Base-by-base conservation (phyloP, 1,140 invertebrate genomes). In the Dreissena polymorpha region DNA sequence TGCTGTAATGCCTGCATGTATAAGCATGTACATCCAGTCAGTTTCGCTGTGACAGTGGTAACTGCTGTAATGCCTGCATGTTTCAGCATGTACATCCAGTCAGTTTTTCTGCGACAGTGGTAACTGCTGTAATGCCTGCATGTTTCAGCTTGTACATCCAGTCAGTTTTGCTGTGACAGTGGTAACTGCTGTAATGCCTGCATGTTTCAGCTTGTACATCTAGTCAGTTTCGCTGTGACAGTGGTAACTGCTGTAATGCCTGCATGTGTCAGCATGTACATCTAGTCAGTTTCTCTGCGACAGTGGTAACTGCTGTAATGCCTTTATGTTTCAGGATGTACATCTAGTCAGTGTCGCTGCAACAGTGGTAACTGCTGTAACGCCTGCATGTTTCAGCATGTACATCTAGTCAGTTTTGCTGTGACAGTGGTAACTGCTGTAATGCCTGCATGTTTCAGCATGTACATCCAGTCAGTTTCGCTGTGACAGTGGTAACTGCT, bases 401-500 rank as follows among this genome's bases (percentile, higher is more conserved):
- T 72, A 39, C 50, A 8, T 25, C 14, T 12, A 49, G 29, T 14
- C 21, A 76, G 65, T 82, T 83, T 75, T 5, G 29, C 21, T 86
- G 85, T 83, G 27, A 63, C n/a, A 83, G 71, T 21, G 50, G 72
- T 2, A 21, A 23, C 1, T 86, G 85, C 70, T n/a, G n/a, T n/a
- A n/a, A n/a, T n/a, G n/a, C n/a, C n/a, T n/a, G n/a, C n/a, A 39
- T 39, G 39, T 70, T 76, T 21, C 55, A 72, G 72, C 12, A 69
- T 76, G 73, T 72, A 39, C 50, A 8, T 25, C 14, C 10, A 49
- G 29, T 14, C 21, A 76, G 65, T 82, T 83, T 75, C 10, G 29
- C 21, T 86, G 85, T 83, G 27, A 63, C n/a, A 83, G 71, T 21
- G 50, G 72, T 2, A 21, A 23, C 1, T 86, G 85, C 70, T n/a